phyloP scores from a whole-genome alignment of 2,113 vertebrate species.

The Bambusicola thoracicus region DNA sequence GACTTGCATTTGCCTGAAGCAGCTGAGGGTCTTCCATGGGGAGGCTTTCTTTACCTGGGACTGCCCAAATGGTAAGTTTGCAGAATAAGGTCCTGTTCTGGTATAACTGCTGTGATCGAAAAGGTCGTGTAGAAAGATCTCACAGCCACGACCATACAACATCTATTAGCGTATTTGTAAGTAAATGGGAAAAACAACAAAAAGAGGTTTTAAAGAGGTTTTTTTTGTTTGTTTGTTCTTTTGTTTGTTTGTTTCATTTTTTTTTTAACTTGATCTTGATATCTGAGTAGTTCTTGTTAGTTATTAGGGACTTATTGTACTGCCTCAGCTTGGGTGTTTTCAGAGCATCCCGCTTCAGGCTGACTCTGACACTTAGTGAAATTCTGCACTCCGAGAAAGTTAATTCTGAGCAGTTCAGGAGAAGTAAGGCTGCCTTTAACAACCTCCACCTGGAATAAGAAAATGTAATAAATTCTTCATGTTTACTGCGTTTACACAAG shows the following conservation, averaged over 20 bases:
- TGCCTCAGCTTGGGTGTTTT: neutral
- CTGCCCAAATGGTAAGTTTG: neutral
- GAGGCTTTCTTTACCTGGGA: neutral
- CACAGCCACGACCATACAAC: neutral
- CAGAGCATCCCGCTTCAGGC: neutral
- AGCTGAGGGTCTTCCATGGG: neutral
- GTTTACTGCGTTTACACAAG: constrained; percentile 71
- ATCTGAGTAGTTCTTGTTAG: constrained; percentile 46
- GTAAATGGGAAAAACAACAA: constrained; percentile 17
- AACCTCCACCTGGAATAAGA: constrained; percentile 69
- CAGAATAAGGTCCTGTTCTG: neutral
- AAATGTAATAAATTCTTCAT: constrained; percentile 73
- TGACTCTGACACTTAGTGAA: neutral
- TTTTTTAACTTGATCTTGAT: constrained; percentile 31
- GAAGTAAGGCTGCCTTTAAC: constrained; percentile 53
- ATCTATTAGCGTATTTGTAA: neutral
- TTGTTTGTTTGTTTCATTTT: neutral
- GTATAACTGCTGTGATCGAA: neutral
- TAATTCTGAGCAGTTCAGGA: constrained; percentile 44
- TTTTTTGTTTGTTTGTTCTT: neutral
- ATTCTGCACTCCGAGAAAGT: constrained; percentile 37
- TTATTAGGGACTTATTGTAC: neutral
- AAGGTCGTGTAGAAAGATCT: neutral
- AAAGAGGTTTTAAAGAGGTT: neutral
- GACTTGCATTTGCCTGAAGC: neutral